A percentile compares a stretch with the other conserved stretches of the same genome.
Evolutionary conservation across 2,797 vertebrate genomes (phyloP).

Genomic region (Eremophila alpestris): DNA sequence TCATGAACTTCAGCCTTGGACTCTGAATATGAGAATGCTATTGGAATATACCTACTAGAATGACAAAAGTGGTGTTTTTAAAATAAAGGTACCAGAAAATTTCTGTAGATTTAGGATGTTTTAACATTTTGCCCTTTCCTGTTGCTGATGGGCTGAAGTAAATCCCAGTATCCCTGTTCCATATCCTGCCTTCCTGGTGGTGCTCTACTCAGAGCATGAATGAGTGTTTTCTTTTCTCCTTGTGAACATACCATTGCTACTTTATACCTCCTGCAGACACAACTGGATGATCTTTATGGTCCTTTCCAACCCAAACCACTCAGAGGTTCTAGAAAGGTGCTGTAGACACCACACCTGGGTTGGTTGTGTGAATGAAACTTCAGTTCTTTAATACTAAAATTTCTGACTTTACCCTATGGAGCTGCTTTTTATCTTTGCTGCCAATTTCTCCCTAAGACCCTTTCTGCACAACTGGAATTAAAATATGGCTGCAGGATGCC

Average conservation of each 20-base stretch:
- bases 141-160: neutral
- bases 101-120: neutral
- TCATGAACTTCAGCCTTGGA: neutral
- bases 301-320: neutral
- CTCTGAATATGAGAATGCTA: neutral
- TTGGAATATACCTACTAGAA: neutral
- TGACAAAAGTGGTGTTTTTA: neutral
- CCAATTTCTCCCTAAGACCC: neutral
- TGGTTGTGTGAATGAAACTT: neutral
- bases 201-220: neutral
- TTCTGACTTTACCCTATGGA: neutral
- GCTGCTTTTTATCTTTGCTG: neutral
- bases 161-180: neutral
- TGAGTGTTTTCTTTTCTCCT: neutral
- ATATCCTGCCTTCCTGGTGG: neutral
- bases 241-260: neutral
- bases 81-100: neutral
- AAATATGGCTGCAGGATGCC: neutral
- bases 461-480: neutral
- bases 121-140: neutral
- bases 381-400: neutral
- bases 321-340: neutral
- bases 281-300: neutral
- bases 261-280: neutral
- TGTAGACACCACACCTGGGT: accelerated